Base-by-base conservation (phyloP, 2,797 vertebrate genomes). In the Tangara arthus region DNA sequence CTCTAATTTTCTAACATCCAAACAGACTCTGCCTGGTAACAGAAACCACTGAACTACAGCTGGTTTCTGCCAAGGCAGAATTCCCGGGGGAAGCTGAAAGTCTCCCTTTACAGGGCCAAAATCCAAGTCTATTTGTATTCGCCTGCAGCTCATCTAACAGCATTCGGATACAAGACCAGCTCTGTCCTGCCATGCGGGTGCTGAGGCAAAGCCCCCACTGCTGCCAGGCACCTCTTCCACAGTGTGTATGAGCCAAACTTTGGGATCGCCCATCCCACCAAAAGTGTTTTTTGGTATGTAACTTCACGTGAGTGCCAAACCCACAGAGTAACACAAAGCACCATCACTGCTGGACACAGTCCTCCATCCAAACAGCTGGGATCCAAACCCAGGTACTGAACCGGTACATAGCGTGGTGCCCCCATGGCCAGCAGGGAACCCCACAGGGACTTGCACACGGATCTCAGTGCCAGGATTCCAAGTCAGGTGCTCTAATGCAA, bases 401-500 rank as follows among this genome's bases (percentile, higher is more conserved):
- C 88, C 0, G 1, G 34, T 18, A 27, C 2, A 3, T 8, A 63
- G 26, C 2, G 28, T 21, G 70, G 83, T 30, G 57, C 76, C 73
- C 87, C 56, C 46, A 11, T 37, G 64, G 76, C 93, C 93, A 72
- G 85, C 34, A 66, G 86, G 32, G 90, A 95, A 95, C 87, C 93
- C 96, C 95, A 82, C 15, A 24, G 68, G 89, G 85, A 70, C 64
- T 46, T 17, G 2, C 80, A 47, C 72, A 19, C 37, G 24, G 95
- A 94, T 56, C 94, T 86, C 64, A 52, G 79, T 41, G 91, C 63
- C 96, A 93, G 56, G 91, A 84, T 59, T 72, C 82, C 93, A 93
- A 94, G 93, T 24, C 39, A 97, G 89, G 94, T 89, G 91, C 94
- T 98, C 97, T 95, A 97, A 97, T 97, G 97, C 96, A 97, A 94